Base-by-base conservation (phyloP, 2,113 vertebrate species). In the Micromys minutus region DNA sequence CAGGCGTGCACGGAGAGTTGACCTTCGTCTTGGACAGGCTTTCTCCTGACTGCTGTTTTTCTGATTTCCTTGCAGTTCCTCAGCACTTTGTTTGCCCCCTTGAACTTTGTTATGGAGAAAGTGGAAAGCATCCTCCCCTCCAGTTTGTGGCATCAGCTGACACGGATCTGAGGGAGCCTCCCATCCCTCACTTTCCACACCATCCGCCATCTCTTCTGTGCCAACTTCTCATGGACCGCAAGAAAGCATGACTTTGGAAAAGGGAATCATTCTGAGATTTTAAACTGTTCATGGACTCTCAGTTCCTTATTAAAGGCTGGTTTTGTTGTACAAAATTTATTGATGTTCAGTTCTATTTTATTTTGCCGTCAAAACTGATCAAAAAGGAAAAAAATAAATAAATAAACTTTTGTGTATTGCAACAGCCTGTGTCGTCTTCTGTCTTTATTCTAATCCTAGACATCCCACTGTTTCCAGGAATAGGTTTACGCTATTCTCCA, bases 91-190 rank as follows among this genome's bases (percentile, higher is more conserved):
- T 99, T 99, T 91, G 99, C 99, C 80, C 99, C 99, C 89, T 98
- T 99, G 94, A 99, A 99, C 98, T 99, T 99, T 98, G 99, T 99
- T 98, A 99, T 99, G 99, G 99, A 99, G 98, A 99, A 99, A 97
- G 99, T 99, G 97, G 99, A 99, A 98, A 99, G 99, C 97, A 99
- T 99, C 98, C 98, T 99, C 92, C 99, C 99, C 34, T 99, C 99
- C 98, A 99, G 99, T 79, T 99, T 99, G 97, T 99, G 99, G 99
- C 99, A 99, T 97, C 99, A 99, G 97, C 99, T 99, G 96, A 99
- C 99, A 0, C 99, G 99, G 98, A 99, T 99, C 98, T 99, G 97
- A 99, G 96, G 94, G 95, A 97, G 95, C 61, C 96, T 84, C 21
- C 75, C 3, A 0, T 26, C 55, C 91, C 74, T 57, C 76, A 10